Evolutionary conservation across 2,797 vertebrate genomes (phyloP).

Genomic region (Hydrophis major): DNA sequence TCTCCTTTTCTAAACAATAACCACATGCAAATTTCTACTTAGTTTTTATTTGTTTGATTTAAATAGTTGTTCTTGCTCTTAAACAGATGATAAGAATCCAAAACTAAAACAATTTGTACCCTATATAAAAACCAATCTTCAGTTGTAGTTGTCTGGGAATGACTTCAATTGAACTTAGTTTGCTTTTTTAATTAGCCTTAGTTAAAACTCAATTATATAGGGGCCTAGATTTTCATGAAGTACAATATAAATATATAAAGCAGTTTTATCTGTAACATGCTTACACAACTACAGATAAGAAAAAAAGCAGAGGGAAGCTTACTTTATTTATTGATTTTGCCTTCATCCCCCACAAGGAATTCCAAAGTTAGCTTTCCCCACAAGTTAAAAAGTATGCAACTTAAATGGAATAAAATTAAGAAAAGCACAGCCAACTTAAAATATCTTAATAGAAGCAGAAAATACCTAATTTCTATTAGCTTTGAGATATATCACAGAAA

Average conservation of each 20-base stretch:
- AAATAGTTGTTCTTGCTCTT: not conserved
- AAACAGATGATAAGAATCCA: not conserved
- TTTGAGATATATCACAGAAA: not conserved
- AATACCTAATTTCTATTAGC: not conserved
- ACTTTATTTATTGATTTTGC: not conserved
- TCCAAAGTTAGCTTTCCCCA: not conserved
- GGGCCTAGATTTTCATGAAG: not conserved
- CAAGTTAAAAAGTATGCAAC: not conserved
- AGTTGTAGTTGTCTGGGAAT: not conserved
- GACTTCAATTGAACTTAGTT: not conserved
- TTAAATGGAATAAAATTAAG: not conserved
- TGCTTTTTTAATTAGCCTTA: not conserved
- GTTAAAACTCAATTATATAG: not conserved
- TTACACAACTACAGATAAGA: not conserved
- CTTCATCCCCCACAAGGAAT: not conserved
- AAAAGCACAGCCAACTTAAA: not conserved
- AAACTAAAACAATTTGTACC: not conserved
- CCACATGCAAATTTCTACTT: not conserved
- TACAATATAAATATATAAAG: not conserved
- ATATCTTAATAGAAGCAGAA: not conserved
- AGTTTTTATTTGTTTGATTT: not conserved
- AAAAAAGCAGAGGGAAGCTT: not conserved
- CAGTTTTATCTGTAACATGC: not conserved
- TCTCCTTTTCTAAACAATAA: not conserved
- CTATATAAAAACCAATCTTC: not conserved